Conservation (phyloP, 2,113 vertebrate genomes). For the Neodontobutis hainanensis region DNA sequence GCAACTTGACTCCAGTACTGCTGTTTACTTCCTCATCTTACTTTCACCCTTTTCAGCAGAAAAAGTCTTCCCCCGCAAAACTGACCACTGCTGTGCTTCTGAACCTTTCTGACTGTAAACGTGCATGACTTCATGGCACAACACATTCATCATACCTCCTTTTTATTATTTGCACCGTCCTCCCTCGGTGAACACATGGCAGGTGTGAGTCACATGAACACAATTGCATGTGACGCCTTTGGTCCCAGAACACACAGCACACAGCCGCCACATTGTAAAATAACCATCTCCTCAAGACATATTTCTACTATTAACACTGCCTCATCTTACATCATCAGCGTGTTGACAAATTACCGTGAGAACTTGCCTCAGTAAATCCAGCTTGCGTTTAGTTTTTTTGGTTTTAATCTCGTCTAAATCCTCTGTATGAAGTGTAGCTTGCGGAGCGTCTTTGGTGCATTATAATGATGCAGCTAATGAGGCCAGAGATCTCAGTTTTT, state of each 20-base stretch:
- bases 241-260: conserved; percentile 22
- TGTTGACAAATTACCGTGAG: conserved; percentile 54
- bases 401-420: conserved; percentile 38
- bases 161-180: conserved; percentile 7
- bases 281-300: conserved; percentile 4
- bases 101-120: background rate
- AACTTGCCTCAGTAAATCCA: conserved; percentile 41
- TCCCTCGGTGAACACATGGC: background rate
- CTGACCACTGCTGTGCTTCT: no score
- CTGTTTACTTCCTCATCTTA: no score
- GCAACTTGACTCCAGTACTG: no score
- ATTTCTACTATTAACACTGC: conserved; percentile 18
- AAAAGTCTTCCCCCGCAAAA: background rate
- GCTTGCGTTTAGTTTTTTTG: conserved; percentile 8
- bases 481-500: conserved; percentile 10
- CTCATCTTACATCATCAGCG: conserved; percentile 22
- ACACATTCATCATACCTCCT: background rate
- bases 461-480: conserved; percentile 47
- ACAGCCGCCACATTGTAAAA: conserved; percentile 11
- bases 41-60: no score
- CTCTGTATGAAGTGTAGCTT: conserved; percentile 8
- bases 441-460: background rate
- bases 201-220: conserved; percentile 1
- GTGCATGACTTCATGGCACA: background rate
- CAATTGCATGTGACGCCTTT: conserved; percentile 9